Evolutionary conservation across 2,888 invertebrate genomes (phyloP).

Genomic region (Xanthostigma xanthostigma): DNA sequence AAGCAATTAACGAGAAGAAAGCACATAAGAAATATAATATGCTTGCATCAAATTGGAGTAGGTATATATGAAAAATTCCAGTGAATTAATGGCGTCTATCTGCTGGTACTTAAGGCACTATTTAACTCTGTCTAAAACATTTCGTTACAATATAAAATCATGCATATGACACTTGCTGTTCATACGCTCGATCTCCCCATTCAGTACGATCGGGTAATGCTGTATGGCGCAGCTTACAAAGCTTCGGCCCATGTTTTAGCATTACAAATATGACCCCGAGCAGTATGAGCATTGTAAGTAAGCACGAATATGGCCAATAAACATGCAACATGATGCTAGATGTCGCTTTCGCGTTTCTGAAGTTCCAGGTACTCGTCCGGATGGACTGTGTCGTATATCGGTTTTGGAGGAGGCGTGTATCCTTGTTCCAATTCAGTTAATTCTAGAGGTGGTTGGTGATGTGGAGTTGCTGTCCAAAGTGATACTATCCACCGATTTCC

Average conservation of each 20-base stretch:
- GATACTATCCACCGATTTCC: slow-evolving; percentile 76
- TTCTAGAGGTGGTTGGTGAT: slow-evolving; percentile 68
- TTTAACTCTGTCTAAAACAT: no score
- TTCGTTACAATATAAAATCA: slow-evolving; percentile 17
- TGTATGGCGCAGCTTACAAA: slow-evolving; percentile 56
- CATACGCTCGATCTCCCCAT: slow-evolving; percentile 52
- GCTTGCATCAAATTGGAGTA: no score
- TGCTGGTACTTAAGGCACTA: no score
- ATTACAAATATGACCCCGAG: slow-evolving; percentile 56
- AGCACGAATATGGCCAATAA: slow-evolving; percentile 63
- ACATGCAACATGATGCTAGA: slow-evolving; percentile 49
- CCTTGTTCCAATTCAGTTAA: slow-evolving; percentile 53
- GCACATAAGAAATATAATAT: no score
- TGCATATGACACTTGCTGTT: slow-evolving; percentile 45
- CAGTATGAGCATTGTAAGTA: slow-evolving; percentile 56
- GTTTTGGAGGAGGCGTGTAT: slow-evolving; percentile 27
- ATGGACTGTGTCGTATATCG: slow-evolving; percentile 16
- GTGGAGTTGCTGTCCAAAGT: slow-evolving; percentile 71
- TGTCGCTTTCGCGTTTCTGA: slow-evolving; percentile 62
- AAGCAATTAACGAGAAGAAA: no score
- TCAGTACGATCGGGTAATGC: slow-evolving; percentile 42
- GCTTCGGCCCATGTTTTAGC: slow-evolving; percentile 54
- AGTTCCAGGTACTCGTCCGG: slow-evolving; percentile 21
- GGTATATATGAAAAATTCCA: no score
- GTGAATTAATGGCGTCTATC: no score